Percentiles rank a stretch among this genome's conserved stretches.
Conservation (phyloP, 2,797 vertebrate species). For the Characodon lateralis region DNA sequence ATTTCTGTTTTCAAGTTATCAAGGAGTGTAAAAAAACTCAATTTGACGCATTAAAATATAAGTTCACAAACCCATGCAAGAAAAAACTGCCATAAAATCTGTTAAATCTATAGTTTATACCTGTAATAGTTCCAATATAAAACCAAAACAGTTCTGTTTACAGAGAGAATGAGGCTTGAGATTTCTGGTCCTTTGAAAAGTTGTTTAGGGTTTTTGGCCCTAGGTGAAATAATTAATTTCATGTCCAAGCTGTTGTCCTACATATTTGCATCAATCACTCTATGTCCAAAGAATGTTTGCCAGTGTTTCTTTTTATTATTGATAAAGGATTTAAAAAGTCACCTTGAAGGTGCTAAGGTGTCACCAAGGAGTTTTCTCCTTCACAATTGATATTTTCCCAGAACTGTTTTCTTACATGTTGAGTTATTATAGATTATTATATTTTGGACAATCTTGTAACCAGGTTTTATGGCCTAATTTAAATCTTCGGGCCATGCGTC, state of each 20-base stretch:
- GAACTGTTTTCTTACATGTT: not conserved
- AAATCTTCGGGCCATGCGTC: not conserved
- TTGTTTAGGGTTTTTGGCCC: not conserved
- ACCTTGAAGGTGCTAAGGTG: not conserved
- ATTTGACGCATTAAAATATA: too few relatives aligned
- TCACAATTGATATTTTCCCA: slow-evolving; percentile 3
- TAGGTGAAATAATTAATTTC: not conserved
- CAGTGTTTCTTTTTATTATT: not conserved
- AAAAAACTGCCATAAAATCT: not conserved
- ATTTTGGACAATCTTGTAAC: slow-evolving; percentile 16
- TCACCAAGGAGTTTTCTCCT: not conserved
- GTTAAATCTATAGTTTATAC: not conserved
- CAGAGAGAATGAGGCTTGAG: not conserved
- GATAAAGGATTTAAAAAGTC: not conserved
- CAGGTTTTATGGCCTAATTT: slow-evolving; percentile 1
- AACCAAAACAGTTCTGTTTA: not conserved
- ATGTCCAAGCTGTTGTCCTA: not conserved
- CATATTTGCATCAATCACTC: not conserved
- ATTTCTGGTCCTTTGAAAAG: not conserved
- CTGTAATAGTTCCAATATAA: not conserved
- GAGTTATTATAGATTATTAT: slow-evolving; percentile 9
- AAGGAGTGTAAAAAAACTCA: too few relatives aligned
- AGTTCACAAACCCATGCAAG: not conserved
- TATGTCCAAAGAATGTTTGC: not conserved
- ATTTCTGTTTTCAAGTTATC: too few relatives aligned